These are phyloP conservation scores for Molorchus minor DNA, from an alignment of 2,888 invertebrate genomes.

Conservation along the genomic window DNA sequence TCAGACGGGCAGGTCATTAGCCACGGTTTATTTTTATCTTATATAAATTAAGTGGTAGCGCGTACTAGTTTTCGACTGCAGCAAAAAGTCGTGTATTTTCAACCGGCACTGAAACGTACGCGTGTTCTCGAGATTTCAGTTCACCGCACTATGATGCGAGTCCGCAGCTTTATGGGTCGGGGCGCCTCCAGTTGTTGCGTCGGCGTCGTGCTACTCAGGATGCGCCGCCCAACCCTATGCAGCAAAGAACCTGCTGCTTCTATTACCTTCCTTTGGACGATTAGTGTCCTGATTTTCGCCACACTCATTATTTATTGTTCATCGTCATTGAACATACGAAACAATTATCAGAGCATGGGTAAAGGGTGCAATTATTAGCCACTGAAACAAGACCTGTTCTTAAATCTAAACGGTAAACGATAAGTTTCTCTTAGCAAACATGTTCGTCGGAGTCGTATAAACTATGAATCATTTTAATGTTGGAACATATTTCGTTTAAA, in stretches of 20 bases:
- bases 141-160: constrained; percentile 63
- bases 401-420: too few relatives aligned
- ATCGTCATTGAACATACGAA: constrained; percentile 2
- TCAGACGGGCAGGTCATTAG: constrained; percentile 31
- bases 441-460: too few relatives aligned
- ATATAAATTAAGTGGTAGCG: constrained; percentile 31
- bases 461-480: too few relatives aligned
- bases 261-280: constrained; percentile 45
- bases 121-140: constrained; percentile 54
- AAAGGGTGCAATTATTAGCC: too few relatives aligned
- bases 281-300: constrained; percentile 48
- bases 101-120: constrained; percentile 30
- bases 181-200: constrained; percentile 62
- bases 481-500: too few relatives aligned
- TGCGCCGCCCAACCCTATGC: constrained; percentile 57
- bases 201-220: constrained; percentile 57
- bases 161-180: constrained; percentile 62
- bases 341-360: too few relatives aligned
- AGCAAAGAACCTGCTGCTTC: constrained; percentile 55
- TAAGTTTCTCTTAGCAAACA: too few relatives aligned
- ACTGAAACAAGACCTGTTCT: too few relatives aligned
- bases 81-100: constrained; percentile 28
- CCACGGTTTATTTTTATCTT: constrained; percentile 36
- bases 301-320: constrained; percentile 25
- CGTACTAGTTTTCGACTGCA: constrained; percentile 23